Evolutionary conservation across 1,140 invertebrate species (phyloP).

Genomic region (Brachionus sp.): DNA sequence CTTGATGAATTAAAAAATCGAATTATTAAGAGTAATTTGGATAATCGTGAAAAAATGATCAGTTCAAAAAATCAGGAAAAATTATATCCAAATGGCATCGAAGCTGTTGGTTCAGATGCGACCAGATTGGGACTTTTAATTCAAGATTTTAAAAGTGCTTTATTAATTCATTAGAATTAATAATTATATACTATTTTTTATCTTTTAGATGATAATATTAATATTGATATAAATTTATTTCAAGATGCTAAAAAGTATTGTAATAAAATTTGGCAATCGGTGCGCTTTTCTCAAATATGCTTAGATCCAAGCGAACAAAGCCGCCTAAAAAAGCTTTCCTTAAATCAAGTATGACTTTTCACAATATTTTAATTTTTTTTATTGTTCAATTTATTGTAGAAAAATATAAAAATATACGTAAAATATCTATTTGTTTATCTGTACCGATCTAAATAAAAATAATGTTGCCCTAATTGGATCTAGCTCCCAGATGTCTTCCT

Average conservation of each 20-base stretch:
- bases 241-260: constrained; percentile 61
- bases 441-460: too few species aligned
- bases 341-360: neutral
- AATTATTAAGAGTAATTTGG: constrained; percentile 68
- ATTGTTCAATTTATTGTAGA: too few species aligned
- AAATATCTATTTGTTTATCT: too few species aligned
- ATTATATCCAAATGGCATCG: constrained; percentile 95
- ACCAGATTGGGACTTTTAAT: constrained; percentile 89
- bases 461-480: too few species aligned
- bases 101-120: constrained; percentile 97
- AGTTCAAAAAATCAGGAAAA: constrained; percentile 72
- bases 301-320: neutral
- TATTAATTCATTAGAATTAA: constrained; percentile 69
- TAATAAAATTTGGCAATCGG: constrained; percentile 99
- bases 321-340: neutral
- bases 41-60: constrained; percentile 77
- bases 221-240: constrained; percentile 41
- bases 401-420: too few species aligned
- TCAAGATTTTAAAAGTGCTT: constrained; percentile 78
- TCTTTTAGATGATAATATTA: constrained; percentile 37
- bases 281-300: constrained; percentile 74
- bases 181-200: constrained; percentile 82
- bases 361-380: neutral
- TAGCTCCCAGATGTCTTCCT: too few species aligned
- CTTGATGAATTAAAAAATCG: constrained; percentile 63